Conservation (phyloP, 2,113 vertebrate species). For the Rafetus swinhoei region DNA sequence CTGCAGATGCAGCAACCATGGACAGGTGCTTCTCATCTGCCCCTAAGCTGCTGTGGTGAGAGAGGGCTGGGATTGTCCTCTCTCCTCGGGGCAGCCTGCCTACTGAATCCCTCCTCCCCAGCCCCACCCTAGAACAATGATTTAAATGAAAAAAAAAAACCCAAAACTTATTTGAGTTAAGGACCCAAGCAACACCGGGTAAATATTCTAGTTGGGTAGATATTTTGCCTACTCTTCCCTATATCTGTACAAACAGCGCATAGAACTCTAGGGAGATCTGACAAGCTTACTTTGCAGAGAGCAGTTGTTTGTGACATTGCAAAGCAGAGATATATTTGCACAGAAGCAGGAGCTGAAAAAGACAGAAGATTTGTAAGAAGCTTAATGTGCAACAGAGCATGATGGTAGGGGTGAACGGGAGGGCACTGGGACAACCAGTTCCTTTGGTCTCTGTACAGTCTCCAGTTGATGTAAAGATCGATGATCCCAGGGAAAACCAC, state of each 20-base stretch:
- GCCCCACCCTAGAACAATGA: too few relatives aligned
- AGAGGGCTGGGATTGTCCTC: too few relatives aligned
- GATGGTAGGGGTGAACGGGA: slow-evolving; percentile 58
- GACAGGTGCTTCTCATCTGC: too few relatives aligned
- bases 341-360: slow-evolving; percentile 48
- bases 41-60: too few relatives aligned
- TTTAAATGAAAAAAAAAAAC: too few relatives aligned
- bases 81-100: too few relatives aligned
- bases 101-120: too few relatives aligned
- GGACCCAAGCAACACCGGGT: too few relatives aligned
- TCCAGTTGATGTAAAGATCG: slow-evolving; percentile 32
- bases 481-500: slow-evolving; percentile 44
- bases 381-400: slow-evolving; percentile 60
- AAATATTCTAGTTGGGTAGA: too few relatives aligned
- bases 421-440: slow-evolving; percentile 58
- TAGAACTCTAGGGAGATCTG: not conserved
- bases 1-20: too few relatives aligned
- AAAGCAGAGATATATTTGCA: slow-evolving; percentile 47
- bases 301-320: not conserved
- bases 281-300: not conserved
- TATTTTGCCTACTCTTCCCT: not conserved
- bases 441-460: slow-evolving; percentile 31
- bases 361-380: slow-evolving; percentile 59
- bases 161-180: too few relatives aligned
- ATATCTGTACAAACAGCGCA: not conserved